Base-by-base conservation (phyloP, 2,113 vertebrate species). In the Xyliphius kryptos region DNA sequence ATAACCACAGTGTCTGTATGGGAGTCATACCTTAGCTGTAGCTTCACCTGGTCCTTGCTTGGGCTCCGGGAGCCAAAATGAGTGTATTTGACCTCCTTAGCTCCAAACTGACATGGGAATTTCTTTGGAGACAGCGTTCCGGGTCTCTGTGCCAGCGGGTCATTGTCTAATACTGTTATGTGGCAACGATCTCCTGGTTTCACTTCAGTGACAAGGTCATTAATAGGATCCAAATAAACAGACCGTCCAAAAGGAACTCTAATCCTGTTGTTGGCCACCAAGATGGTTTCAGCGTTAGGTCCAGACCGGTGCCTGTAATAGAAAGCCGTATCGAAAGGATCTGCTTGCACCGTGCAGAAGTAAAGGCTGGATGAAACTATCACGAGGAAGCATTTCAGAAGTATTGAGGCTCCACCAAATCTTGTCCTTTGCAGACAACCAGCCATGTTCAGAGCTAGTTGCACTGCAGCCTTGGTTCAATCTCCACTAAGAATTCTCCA, bases 1-100 rank as follows among this genome's bases (percentile, higher is more conserved):
- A 87, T 70, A 38, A 87, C 73, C 2, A 87, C 76, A 0, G 88
- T 88, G 77, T 80, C 78, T 3, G 79, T 80, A 12, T 80, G 77
- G 3, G 86, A 83, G 63, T 91, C 82, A 37, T 88, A 89, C 69
- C 86, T 82, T 43, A 91, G 84, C 79, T 91, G 92, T 43, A 94
- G 83, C 74, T 81, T 85, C 44, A 92, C 83, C 0, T 86, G 81
- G 71, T 89, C 83, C 59, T 73, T 78, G 67, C 66, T 77, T 3
- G 88, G 89, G 69, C 87, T 89, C 66, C 83, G 77, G 9, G 85
- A 85, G 67, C 91, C 89, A 69, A 86, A 87, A 74, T 91, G 91
- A 2, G 83, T 89, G 77, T 89, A 90, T 67, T 76, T 88, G 12
- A 92, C 87, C 68, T 88, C 87, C 50, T 81, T 81, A 0, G 76